Conservation (phyloP, 2,888 invertebrate genomes). For the Sinodicranocentrus sp. region DNA sequence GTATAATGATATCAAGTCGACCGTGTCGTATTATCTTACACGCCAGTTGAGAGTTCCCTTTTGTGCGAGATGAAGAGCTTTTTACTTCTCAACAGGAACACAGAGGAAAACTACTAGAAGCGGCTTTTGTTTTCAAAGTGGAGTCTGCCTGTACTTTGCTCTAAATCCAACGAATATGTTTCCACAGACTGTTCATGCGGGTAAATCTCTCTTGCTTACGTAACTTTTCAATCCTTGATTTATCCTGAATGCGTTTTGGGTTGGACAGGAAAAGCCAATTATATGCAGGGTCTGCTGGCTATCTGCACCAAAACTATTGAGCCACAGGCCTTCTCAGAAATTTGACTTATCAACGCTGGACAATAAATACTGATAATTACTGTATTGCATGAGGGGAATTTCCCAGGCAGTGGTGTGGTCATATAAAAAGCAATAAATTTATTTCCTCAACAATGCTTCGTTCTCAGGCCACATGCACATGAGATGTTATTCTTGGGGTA, state of each 20-base stretch:
- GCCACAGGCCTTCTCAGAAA: constrained; percentile 24
- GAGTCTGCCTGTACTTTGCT: no score
- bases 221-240: no score
- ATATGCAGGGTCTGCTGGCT: background rate
- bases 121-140: no score
- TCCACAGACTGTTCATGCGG: background rate
- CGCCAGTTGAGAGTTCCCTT: background rate
- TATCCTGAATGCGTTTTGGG: no score
- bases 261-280: constrained; percentile 35
- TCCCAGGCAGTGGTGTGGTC: background rate
- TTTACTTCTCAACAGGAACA: background rate
- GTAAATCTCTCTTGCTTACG: no score
- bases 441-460: constrained; percentile 29
- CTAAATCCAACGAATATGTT: background rate
- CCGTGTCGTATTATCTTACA: constrained; percentile 36
- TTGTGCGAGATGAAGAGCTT: background rate
- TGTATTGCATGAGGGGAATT: background rate
- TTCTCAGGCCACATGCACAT: constrained; percentile 28
- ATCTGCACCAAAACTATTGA: constrained; percentile 4
- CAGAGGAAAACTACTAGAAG: background rate
- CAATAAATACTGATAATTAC: constrained; percentile 26
- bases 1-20: constrained; percentile 49
- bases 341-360: background rate
- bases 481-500: background rate
- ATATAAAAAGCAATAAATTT: constrained; percentile 14